Percentiles rank a stretch among this genome's conserved stretches.
These are phyloP conservation scores for Alexandromys fortis DNA, from an alignment of 2,113 vertebrate genomes.

Conservation along the genomic window DNA sequence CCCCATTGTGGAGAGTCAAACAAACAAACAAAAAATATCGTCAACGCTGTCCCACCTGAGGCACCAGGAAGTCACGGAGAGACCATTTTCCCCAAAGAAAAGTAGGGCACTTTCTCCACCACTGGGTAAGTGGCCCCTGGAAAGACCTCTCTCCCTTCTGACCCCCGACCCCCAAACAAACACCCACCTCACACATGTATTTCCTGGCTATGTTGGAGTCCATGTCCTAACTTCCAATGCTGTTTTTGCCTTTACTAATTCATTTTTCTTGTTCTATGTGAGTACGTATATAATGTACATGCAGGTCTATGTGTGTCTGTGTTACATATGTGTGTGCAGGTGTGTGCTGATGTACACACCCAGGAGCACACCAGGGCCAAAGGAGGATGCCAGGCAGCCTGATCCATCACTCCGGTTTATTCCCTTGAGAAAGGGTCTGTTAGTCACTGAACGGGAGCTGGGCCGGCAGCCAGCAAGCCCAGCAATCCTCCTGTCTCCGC, in stretches of 20 bases:
- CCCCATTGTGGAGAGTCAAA: too few relatives aligned
- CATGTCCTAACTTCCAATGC: not conserved
- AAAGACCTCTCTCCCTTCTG: not conserved
- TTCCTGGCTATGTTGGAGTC: not conserved
- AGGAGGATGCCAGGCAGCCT: not conserved
- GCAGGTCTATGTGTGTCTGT: not conserved
- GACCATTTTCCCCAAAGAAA: not conserved
- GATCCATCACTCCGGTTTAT: not conserved
- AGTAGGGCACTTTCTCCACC: not conserved
- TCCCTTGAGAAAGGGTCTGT: not conserved
- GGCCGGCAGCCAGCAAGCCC: not conserved
- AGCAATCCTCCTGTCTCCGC: not conserved
- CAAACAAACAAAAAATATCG: too few relatives aligned
- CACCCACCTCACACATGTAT: too few relatives aligned
- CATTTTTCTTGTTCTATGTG: not conserved
- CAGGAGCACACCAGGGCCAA: not conserved
- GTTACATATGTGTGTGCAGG: not conserved
- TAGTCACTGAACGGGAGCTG: not conserved
- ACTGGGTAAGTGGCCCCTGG: not conserved
- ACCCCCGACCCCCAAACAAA: not conserved
- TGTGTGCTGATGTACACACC: not conserved
- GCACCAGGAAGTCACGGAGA: not conserved
- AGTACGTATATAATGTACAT: not conserved
- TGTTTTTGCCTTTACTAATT: slow-evolving; percentile 26
- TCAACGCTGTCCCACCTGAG: not conserved